Evolutionary conservation across 2,113 vertebrate genomes (phyloP), one percentile per base, ranked within the genome.

Genomic region (Scalopus aquaticus): DNA sequence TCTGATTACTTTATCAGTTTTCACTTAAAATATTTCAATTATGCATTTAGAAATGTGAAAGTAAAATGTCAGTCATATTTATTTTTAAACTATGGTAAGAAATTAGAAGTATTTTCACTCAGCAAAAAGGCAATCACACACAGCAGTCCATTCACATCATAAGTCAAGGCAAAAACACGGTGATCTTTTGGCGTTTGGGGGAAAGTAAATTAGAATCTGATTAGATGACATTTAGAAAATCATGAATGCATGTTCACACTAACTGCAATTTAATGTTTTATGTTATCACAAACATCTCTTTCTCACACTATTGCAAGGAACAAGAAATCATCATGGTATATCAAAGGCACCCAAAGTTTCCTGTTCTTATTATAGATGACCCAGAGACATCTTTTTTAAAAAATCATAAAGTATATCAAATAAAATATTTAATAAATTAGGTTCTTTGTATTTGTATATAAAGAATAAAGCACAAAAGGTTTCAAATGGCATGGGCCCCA

Each of bases 171-270:
- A 88, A 69, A 82, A 88, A 44, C n/a, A 65, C 83, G 72, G 84
- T 62, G 32, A 88, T 73, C 24, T 88, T 70, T 56, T 54, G 15
- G 51, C 89, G 56, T 88, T 62, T 58, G 1, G 13, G 24, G 35
- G 8, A 10, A 86, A 96, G 44, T 77, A 73, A 90, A 86, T 95
- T 89, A 86, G 83, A 84, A 89, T 89, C 24, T 65, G 83, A 87
- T 77, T 39, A 89, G 69, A 83, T 82, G 83, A 88, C 81, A 93
- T 86, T 93, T 82, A 81, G 73, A 44, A 39, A 88, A 54, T 69
- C 30, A 94, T 17, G 32, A 88, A 89, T 69, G 65, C 39, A 91
- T 16, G 42, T 58, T 80, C 84, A 77, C 35, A 46, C 44, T 73
- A 82, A 92, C 46, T 72, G 28, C 37, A 46, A 79, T 89, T 96